Evolutionary conservation across 2,797 vertebrate species (phyloP), one percentile per base, ranked within the genome.

Genomic region (Sebastes oblongus): DNA sequence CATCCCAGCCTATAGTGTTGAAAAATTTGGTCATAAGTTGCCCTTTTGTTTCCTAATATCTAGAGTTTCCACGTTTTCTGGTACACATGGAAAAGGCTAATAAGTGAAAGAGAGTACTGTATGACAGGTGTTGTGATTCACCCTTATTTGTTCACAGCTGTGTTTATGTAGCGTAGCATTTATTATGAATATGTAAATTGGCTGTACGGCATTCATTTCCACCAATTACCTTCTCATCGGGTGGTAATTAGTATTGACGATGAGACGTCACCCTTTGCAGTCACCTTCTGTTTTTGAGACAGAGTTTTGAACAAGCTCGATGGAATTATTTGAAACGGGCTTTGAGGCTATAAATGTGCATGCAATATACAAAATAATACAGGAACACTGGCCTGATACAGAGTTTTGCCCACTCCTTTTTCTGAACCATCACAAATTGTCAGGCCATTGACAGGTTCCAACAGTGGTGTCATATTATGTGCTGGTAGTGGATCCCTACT

Each of bases 231-330:
- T 80, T 80, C 66, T 83, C 72, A 83, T 62, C 72, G 71, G 74
- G 74, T 64, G 68, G 67, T 89, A 85, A 87, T 90, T 86, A 79
- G 72, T 78, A 79, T 73, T 89, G 83, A 84, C 86, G 83, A 86
- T 87, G 78, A 85, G 72, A 71, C 68, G 58, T 72, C 30, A 75
- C 46, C 69, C 77, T 87, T 86, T 82, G 66, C 59, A 84, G 77
- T 89, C 81, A 90, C 80, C 75, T 75, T 82, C 62, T 78, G 74
- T 80, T 78, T 89, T 80, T 62, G 70, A 72, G 20, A 61, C 50
- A 60, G n/a, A 66, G 18, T 84, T 70, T 78, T 69, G 54, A 86
- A 72, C 30, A 69, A 67, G 75, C 67, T 76, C 84, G 80, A 81
- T 81, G 62, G 52, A 77, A 78, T 78, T 58, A 80, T 25, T 68